These are phyloP conservation scores for Potorous gilbertii DNA, from an alignment of 2,797 vertebrate genomes.

Conservation along the genomic window DNA sequence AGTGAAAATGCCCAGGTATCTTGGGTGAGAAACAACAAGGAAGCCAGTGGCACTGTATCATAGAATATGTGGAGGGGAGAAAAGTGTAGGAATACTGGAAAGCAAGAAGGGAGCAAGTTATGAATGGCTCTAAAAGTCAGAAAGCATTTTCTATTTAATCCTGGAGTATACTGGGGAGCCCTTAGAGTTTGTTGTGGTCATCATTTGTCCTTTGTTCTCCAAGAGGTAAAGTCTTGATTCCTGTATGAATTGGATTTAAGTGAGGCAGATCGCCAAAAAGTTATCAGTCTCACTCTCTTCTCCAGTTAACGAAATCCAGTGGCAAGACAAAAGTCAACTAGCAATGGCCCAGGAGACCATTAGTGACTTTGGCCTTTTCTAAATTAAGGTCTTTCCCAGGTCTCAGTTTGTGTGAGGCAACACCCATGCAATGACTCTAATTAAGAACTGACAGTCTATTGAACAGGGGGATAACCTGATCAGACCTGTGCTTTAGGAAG, in stretches of 20 bases:
- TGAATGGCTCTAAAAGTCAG: neutral
- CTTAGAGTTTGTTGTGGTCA: neutral
- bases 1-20: neutral
- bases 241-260: neutral
- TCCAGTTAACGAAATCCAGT: neutral
- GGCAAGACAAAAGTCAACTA: neutral
- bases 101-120: neutral
- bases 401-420: neutral
- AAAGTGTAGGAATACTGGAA: neutral
- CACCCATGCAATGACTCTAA: neutral
- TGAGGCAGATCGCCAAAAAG: neutral
- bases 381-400: neutral
- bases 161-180: neutral
- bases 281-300: neutral
- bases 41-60: neutral
- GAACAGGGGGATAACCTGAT: neutral
- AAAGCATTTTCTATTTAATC: neutral
- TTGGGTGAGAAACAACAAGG: neutral
- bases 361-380: neutral
- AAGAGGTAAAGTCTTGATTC: neutral
- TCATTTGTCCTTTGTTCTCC: neutral
- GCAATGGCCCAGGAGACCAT: neutral
- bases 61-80: neutral
- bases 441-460: neutral
- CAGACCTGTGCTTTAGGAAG: neutral